Evolutionary conservation across 2,888 invertebrate genomes (phyloP).

Genomic region (Agriopis aurantiaria): DNA sequence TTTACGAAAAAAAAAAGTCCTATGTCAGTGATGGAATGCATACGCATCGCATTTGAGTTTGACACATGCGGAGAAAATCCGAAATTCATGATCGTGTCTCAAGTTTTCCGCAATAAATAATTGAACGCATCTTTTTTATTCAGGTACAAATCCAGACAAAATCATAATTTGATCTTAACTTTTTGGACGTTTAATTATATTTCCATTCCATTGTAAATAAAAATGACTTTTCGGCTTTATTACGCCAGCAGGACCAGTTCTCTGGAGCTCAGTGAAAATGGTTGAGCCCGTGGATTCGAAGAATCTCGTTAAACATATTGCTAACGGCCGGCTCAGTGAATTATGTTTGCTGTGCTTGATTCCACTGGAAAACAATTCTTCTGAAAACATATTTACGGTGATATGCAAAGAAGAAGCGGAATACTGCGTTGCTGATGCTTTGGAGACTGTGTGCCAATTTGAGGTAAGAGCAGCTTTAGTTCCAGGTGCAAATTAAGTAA

Average conservation of each 20-base stretch:
- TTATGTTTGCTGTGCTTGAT: constrained; percentile 73
- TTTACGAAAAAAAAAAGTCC: too few species aligned
- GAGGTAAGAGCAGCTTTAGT: constrained; percentile 53
- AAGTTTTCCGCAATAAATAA: constrained; percentile 17
- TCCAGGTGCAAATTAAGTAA: neutral
- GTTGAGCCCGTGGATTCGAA: constrained; percentile 61
- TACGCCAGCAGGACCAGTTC: constrained; percentile 1
- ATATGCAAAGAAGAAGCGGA: constrained; percentile 69
- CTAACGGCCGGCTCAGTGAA: constrained; percentile 69
- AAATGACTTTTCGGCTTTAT: constrained; percentile 9
- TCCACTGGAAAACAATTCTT: constrained; percentile 56
- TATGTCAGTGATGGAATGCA: too few species aligned
- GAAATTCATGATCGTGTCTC: constrained; percentile 7
- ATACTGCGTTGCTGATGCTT: constrained; percentile 72
- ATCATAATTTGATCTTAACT: too few species aligned
- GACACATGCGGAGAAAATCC: too few species aligned
- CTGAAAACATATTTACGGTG: constrained; percentile 72
- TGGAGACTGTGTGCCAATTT: constrained; percentile 62
- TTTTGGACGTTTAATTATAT: neutral
- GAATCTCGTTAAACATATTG: constrained; percentile 68
- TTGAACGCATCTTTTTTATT: constrained; percentile 54
- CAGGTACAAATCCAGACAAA: constrained; percentile 41
- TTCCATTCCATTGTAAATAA: neutral
- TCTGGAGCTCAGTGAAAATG: constrained; percentile 51
- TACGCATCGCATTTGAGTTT: too few species aligned